phyloP scores from a whole-genome alignment of 2,113 vertebrate species.

The Pterocles orientalis region DNA sequence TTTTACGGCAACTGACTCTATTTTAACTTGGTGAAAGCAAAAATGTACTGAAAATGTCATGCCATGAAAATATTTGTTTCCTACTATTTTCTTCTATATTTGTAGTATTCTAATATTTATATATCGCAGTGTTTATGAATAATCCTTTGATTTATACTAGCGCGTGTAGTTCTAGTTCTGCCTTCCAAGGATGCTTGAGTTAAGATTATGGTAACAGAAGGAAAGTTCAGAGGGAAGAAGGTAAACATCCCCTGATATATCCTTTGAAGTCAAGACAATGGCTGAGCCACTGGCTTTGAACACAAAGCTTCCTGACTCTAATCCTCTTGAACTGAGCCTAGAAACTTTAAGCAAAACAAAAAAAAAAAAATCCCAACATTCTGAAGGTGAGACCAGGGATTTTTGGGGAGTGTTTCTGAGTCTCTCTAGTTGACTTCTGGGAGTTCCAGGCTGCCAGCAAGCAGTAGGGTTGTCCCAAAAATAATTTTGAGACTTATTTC shows the following conservation, averaged over 20 bases:
- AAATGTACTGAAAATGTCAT: not conserved
- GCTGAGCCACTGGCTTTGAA: not conserved
- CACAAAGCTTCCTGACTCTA: not conserved
- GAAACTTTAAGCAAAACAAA: not conserved
- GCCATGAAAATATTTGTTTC: not conserved
- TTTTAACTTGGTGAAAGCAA: not conserved
- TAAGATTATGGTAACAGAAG: not conserved
- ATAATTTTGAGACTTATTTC: too few relatives aligned
- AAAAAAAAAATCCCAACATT: fast-evolving
- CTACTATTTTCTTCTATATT: not conserved
- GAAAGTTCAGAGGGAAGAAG: not conserved
- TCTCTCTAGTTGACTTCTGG: not conserved
- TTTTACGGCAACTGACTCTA: not conserved
- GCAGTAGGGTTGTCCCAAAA: not conserved
- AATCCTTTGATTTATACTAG: not conserved
- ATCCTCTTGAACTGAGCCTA: not conserved
- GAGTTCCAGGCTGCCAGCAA: not conserved
- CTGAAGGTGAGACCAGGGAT: not conserved
- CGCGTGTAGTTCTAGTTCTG: not conserved
- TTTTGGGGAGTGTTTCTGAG: not conserved
- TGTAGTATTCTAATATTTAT: not conserved
- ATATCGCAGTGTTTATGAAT: not conserved
- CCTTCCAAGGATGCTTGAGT: not conserved
- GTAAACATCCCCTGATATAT: not conserved
- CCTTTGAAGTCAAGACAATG: not conserved